Conservation (phyloP, 2,888 invertebrate species). For the Dasysyrphus tricinctus region DNA sequence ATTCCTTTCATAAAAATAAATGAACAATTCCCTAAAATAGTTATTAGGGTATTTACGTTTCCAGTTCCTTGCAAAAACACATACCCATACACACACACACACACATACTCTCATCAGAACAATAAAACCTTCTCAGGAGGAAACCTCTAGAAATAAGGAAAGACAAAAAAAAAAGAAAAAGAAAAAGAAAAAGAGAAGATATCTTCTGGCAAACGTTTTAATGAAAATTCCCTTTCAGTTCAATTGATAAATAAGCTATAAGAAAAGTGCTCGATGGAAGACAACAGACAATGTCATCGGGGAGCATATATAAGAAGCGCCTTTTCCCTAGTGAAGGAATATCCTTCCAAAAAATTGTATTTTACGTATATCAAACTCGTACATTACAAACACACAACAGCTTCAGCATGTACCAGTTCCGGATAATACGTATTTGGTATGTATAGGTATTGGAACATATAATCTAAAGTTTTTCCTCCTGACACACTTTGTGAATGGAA, state of each 20-base stretch:
- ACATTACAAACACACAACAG: slow-evolving; percentile 17
- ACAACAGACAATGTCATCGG: slow-evolving; percentile 48
- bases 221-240: slow-evolving; percentile 72
- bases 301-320: slow-evolving; percentile 7
- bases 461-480: slow-evolving; percentile 35
- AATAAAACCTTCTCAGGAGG: slow-evolving; percentile 30
- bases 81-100: slow-evolving; percentile 13
- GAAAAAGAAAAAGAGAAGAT: not conserved
- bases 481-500: slow-evolving; percentile 29
- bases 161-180: not conserved
- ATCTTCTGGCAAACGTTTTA: slow-evolving; percentile 50
- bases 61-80: slow-evolving; percentile 29
- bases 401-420: not conserved
- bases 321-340: slow-evolving; percentile 1
- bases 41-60: slow-evolving; percentile 64
- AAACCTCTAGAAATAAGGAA: not conserved
- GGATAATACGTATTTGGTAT: not conserved
- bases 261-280: slow-evolving; percentile 51
- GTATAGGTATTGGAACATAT: not conserved
- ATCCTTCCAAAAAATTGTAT: slow-evolving; percentile 6
- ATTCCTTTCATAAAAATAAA: slow-evolving; percentile 41
- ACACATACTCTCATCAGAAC: slow-evolving; percentile 5
- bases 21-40: slow-evolving; percentile 63
- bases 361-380: not conserved
- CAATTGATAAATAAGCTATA: slow-evolving; percentile 74